phyloP scores from a whole-genome alignment of 2,888 invertebrate genomes.

The Trachelus stipa region DNA sequence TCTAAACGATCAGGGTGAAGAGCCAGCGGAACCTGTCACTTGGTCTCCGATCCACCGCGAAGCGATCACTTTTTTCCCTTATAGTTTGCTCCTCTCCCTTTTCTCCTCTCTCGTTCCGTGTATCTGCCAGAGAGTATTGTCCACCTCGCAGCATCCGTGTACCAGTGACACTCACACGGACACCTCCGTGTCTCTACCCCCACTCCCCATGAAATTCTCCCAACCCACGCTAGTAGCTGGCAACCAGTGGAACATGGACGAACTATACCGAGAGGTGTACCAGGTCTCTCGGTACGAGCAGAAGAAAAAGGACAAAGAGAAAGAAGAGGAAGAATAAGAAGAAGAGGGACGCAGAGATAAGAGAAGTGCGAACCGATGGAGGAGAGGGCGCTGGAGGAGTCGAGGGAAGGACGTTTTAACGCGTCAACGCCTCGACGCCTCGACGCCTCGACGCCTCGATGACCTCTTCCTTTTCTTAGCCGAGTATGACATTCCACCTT shows the following conservation, averaged over 20 bases:
- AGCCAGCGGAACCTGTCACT: slow-evolving; percentile 33
- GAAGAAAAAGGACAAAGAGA: neutral
- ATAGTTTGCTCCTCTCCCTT: neutral
- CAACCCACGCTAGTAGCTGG: neutral
- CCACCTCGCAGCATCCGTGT: slow-evolving; percentile 11
- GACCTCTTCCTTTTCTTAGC: slow-evolving; percentile 30
- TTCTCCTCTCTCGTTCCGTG: neutral
- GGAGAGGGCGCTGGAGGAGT: slow-evolving; percentile 2
- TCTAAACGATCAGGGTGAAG: slow-evolving; percentile 8
- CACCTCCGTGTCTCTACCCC: neutral
- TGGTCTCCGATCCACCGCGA: slow-evolving; percentile 33
- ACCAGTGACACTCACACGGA: neutral
- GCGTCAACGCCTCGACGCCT: slow-evolving; percentile 39
- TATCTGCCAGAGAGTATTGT: neutral
- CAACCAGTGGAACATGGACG: neutral
- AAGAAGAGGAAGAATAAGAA: neutral
- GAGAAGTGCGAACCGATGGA: neutral
- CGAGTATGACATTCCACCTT: slow-evolving; percentile 9
- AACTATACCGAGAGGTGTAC: neutral
- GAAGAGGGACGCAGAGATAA: neutral
- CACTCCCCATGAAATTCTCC: neutral
- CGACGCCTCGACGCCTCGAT: slow-evolving; percentile 27
- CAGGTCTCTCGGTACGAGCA: neutral
- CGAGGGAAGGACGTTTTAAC: slow-evolving; percentile 34
- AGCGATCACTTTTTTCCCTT: slow-evolving; percentile 45